These are phyloP conservation scores for Epizoanthus rinbou DNA, from an alignment of 92 coral and sea anemone species.

Conservation along the genomic window DNA sequence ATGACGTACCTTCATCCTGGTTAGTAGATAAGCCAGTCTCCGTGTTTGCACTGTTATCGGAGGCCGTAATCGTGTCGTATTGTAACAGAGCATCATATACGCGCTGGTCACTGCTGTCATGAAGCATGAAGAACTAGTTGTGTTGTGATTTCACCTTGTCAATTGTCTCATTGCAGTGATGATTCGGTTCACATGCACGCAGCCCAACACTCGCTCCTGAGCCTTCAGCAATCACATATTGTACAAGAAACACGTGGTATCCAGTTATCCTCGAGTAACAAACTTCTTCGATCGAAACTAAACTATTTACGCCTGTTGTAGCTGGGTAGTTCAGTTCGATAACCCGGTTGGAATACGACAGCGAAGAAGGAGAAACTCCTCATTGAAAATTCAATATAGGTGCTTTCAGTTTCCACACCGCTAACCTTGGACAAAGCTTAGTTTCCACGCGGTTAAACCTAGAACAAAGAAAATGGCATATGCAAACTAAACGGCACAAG, in stretches of 20 bases:
- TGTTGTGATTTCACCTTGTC: conserved; percentile 6
- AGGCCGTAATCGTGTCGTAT: neutral
- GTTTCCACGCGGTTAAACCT: conserved; percentile 35
- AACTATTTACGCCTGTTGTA: neutral
- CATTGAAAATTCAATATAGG: conserved; percentile 39
- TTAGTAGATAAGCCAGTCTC: too few relatives aligned
- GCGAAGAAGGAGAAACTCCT: conserved; percentile 30
- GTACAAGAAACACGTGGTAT: neutral
- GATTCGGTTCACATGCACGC: neutral
- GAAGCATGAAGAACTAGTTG: conserved; percentile 28
- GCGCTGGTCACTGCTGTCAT: conserved; percentile 5
- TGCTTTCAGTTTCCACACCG: conserved; percentile 7
- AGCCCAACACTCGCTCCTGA: neutral
- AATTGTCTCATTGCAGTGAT: neutral
- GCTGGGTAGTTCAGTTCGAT: neutral
- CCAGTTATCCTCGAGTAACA: neutral
- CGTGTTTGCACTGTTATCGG: neutral
- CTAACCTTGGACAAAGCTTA: conserved; percentile 16
- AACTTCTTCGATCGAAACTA: conserved; percentile 10
- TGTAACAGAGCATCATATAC: conserved; percentile 27
- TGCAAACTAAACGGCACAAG: conserved; percentile 10
- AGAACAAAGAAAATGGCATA: neutral
- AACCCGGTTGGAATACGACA: neutral
- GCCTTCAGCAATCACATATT: neutral
- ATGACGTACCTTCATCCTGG: conserved; percentile 19